A percentile compares a stretch with the other conserved stretches of the same genome.
Evolutionary conservation across 1,140 invertebrate species (phyloP).

Genomic region (Oppia nitens): DNA sequence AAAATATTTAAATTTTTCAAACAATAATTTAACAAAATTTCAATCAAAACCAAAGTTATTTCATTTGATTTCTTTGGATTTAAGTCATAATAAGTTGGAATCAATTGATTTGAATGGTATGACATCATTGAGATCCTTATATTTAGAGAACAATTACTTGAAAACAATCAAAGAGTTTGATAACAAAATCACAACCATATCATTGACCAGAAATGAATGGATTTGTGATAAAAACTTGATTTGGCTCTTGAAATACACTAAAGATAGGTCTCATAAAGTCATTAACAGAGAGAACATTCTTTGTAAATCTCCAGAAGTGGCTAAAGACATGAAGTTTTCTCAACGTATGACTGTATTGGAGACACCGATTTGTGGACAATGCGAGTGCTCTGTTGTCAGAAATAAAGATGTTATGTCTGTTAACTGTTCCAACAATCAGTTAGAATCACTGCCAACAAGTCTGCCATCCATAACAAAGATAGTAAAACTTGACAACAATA

Average conservation of each 20-base stretch:
- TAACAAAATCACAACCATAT: background rate
- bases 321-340: constrained; percentile 13
- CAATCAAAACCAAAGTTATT: background rate
- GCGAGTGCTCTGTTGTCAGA: constrained; percentile 16
- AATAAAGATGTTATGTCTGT: constrained; percentile 16
- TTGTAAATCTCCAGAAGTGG: constrained; percentile 15
- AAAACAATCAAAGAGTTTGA: background rate
- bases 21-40: background rate
- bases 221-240: constrained; percentile 17
- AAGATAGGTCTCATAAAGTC: background rate
- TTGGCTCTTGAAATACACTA: constrained; percentile 12
- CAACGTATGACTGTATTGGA: constrained; percentile 13
- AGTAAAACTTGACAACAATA: constrained; percentile 18
- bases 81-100: constrained; percentile 2
- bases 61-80: background rate
- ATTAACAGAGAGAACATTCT: constrained; percentile 12
- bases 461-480: constrained; percentile 19
- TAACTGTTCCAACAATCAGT: constrained; percentile 14
- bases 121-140: background rate
- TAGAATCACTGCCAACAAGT: constrained; percentile 14
- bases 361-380: constrained; percentile 17
- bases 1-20: background rate
- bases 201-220: constrained; percentile 17
- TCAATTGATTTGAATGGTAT: constrained; percentile 1
- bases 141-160: background rate